Percentiles rank a stretch among this genome's conserved stretches.
phyloP scores from a whole-genome alignment of 2,888 invertebrate species.

The Mimachlamys varia region DNA sequence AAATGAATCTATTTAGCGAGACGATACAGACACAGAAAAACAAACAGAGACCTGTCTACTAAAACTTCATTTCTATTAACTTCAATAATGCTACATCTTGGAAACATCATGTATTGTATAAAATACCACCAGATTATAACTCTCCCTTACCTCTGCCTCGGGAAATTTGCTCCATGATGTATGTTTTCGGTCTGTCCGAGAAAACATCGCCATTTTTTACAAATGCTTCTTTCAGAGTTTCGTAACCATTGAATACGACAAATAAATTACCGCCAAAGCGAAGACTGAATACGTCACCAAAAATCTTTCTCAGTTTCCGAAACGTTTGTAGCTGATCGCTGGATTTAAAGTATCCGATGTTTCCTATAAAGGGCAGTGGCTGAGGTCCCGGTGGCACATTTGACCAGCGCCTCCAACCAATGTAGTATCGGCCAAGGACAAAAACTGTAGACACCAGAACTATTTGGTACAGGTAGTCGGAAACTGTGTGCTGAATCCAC shows the following conservation, averaged over 20 bases:
- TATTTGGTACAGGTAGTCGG: neutral
- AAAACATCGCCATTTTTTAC: neutral
- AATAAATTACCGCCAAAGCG: neutral
- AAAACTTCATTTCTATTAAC: neutral
- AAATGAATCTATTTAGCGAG: too few species aligned
- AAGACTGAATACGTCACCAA: conserved; percentile 12
- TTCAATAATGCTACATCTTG: too few species aligned
- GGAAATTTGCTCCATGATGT: neutral
- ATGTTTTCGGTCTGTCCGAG: conserved; percentile 4
- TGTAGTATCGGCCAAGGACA: neutral
- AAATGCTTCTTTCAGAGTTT: neutral
- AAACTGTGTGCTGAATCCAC: neutral
- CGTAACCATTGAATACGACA: neutral
- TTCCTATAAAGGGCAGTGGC: neutral
- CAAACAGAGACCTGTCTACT: neutral
- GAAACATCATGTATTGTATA: too few species aligned
- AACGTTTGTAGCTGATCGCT: neutral
- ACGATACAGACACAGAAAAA: too few species aligned
- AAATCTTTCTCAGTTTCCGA: neutral
- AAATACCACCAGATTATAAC: neutral
- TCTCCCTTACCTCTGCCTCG: neutral
- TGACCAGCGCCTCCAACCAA: neutral
- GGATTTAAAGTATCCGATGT: neutral
- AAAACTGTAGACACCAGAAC: neutral
- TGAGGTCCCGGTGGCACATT: neutral